Percentiles rank a stretch among this genome's conserved stretches.
phyloP scores from a whole-genome alignment of 2,113 vertebrate genomes.

The Piprites chloris region DNA sequence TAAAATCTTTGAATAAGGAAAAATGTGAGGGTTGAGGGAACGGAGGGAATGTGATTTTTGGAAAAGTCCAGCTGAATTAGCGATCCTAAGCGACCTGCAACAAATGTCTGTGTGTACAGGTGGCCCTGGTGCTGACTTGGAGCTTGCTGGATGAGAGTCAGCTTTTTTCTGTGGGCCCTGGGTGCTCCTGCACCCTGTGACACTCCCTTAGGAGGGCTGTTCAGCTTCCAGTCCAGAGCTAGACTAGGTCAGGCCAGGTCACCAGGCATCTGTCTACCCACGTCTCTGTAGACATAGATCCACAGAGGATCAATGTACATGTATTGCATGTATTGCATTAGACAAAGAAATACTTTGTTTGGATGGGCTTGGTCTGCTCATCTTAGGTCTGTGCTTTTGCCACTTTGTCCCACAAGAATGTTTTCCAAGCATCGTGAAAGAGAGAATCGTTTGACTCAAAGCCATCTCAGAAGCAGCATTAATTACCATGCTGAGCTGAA shows the following conservation, averaged over 20 bases:
- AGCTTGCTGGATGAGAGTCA: neutral
- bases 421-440: neutral
- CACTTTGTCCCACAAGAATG: neutral
- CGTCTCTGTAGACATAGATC: rapidly evolving
- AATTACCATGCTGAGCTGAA: neutral
- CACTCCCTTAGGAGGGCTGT: neutral
- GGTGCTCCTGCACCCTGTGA: neutral
- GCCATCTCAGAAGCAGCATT: neutral
- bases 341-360: neutral
- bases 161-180: neutral
- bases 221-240: neutral
- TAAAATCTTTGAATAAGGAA: neutral
- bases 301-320: neutral
- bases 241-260: neutral
- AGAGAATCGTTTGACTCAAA: neutral
- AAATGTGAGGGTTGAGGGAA: neutral
- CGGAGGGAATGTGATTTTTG: neutral
- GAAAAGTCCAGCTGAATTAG: neutral
- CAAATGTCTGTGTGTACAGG: neutral
- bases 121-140: neutral
- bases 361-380: neutral
- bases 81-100: neutral
- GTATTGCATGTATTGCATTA: neutral
- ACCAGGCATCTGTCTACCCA: neutral
- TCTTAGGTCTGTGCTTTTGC: neutral